Percentiles rank a stretch among this genome's conserved stretches.
phyloP scores from a whole-genome alignment of 2,797 vertebrate species.

The Takifugu ocellatus region DNA sequence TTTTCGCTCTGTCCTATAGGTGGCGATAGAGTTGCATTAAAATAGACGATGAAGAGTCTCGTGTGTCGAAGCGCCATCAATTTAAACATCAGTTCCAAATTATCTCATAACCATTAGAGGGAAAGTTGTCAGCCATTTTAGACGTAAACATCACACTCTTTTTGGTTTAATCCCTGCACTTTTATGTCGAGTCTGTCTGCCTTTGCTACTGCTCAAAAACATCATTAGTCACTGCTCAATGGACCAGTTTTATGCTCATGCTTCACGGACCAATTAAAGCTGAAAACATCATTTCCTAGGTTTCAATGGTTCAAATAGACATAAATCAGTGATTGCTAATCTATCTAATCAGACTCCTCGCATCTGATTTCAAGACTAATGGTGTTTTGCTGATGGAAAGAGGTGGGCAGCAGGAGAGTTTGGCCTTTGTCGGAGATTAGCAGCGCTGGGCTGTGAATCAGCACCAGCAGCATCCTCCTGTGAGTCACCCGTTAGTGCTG shows the following conservation, averaged over 20 bases:
- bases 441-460: constrained; percentile 63
- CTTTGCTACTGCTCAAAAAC: constrained; percentile 9
- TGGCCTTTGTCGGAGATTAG: constrained; percentile 64
- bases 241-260: background rate
- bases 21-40: constrained; percentile 59
- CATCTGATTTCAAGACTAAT: constrained; percentile 17
- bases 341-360: too few species aligned
- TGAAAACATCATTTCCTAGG: constrained; percentile 2
- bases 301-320: background rate
- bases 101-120: constrained; percentile 5
- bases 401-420: constrained; percentile 47
- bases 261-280: constrained; percentile 16
- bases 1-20: constrained; percentile 57
- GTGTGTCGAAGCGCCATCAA: constrained; percentile 17
- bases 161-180: background rate
- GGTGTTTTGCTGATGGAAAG: constrained; percentile 46
- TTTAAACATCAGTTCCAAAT: constrained; percentile 12
- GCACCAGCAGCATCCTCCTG: constrained; percentile 58
- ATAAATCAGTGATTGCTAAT: too few species aligned
- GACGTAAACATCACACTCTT: background rate
- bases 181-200: background rate
- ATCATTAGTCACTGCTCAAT: constrained; percentile 10
- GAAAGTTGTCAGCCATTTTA: constrained; percentile 10
- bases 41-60: constrained; percentile 16
- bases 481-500: constrained; percentile 61